Conservation (phyloP, 2,113 vertebrate genomes). For the Upupa epops region DNA sequence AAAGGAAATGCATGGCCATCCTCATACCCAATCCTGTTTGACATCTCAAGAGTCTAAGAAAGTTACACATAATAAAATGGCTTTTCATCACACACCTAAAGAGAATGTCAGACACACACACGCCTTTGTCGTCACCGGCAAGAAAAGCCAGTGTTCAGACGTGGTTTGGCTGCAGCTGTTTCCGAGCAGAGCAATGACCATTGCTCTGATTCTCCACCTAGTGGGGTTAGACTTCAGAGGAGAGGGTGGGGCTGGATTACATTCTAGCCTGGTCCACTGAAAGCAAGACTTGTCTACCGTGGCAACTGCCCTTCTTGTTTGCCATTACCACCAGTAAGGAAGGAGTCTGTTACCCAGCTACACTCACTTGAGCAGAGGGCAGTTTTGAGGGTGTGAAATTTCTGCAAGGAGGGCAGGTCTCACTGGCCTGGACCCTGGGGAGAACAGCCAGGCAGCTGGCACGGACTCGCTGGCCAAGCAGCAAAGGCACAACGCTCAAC, state of each 20-base stretch:
- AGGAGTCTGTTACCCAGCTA: not conserved
- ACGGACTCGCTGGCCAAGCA: rapidly evolving
- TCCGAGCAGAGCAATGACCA: not conserved
- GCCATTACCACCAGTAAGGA: not conserved
- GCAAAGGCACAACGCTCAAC: not conserved
- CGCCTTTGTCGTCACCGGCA: not conserved
- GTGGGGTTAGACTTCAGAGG: not conserved
- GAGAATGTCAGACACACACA: not conserved
- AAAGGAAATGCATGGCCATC: not conserved
- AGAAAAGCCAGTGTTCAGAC: not conserved
- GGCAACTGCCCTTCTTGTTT: not conserved
- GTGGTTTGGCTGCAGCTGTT: not conserved
- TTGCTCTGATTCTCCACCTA: not conserved
- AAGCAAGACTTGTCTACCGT: not conserved
- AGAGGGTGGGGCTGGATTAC: not conserved
- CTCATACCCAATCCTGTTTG: conserved; percentile 10
- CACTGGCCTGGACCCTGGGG: not conserved
- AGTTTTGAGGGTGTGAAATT: not conserved
- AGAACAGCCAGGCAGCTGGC: not conserved
- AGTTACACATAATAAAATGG: conserved; percentile 31
- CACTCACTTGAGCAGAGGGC: not conserved
- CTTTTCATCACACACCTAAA: conserved; percentile 31
- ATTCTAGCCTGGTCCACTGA: not conserved
- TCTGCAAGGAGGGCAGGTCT: not conserved
- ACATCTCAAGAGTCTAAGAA: conserved; percentile 31